Conservation (phyloP, 2,113 vertebrate genomes). For the Cyprinodon brontotheroides region DNA sequence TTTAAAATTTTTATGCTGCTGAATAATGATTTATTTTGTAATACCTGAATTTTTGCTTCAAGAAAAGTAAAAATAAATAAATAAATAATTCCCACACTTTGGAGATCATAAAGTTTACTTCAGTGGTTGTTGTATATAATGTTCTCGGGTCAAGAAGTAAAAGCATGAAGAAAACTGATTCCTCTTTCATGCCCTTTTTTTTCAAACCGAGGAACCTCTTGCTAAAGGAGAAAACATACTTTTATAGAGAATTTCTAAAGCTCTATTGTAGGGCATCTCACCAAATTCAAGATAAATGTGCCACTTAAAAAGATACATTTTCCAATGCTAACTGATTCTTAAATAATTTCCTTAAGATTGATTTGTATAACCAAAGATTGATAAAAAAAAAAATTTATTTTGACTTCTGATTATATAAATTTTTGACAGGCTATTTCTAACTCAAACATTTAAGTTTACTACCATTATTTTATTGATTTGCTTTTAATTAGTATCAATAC, state of each 20-base stretch:
- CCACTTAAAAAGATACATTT: too few relatives aligned
- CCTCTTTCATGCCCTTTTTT: neutral
- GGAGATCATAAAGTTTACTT: neutral
- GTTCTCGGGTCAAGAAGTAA: neutral
- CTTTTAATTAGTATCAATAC: too few relatives aligned
- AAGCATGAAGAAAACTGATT: neutral
- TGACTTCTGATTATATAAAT: too few relatives aligned
- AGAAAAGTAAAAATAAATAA: neutral
- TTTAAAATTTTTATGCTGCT: neutral
- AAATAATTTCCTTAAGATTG: too few relatives aligned
- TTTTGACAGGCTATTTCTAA: too few relatives aligned
- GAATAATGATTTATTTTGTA: neutral
- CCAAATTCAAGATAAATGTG: too few relatives aligned
- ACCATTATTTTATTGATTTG: too few relatives aligned
- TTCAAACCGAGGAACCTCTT: too few relatives aligned
- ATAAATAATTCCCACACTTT: neutral
- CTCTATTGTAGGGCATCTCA: neutral
- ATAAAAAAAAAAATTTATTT: too few relatives aligned
- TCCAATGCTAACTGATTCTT: too few relatives aligned
- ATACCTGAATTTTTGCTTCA: neutral
- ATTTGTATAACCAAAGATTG: too few relatives aligned
- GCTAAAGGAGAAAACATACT: neutral
- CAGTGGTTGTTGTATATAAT: neutral
- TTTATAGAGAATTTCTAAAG: neutral
- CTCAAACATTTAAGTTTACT: too few relatives aligned